A percentile compares a stretch with the other conserved stretches of the same genome.
These are phyloP conservation scores for Syrista parreyssii DNA, from an alignment of 2,888 invertebrate genomes.

Conservation along the genomic window DNA sequence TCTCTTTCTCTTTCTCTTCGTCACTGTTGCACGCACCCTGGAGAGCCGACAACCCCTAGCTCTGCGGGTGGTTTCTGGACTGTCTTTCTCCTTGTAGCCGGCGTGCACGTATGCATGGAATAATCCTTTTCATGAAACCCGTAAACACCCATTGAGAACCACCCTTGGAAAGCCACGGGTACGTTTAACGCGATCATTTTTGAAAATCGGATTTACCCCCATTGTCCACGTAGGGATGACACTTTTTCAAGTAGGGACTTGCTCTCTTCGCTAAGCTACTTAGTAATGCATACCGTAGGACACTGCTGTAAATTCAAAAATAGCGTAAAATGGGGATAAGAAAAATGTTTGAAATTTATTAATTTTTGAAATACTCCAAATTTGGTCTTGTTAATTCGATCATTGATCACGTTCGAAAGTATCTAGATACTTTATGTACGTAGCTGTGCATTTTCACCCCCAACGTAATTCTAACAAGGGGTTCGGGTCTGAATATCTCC, in stretches of 20 bases:
- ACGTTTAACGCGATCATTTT: slow-evolving; percentile 61
- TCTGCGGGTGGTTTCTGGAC: slow-evolving; percentile 4
- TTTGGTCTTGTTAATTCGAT: slow-evolving; percentile 1
- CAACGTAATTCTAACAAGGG: neutral
- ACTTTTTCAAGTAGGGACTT: slow-evolving; percentile 35
- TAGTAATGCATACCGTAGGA: slow-evolving; percentile 52
- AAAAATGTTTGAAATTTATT: neutral
- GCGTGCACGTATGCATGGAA: slow-evolving; percentile 17
- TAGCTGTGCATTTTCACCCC: neutral
- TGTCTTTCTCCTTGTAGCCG: neutral
- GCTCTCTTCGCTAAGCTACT: slow-evolving; percentile 46
- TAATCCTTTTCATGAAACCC: slow-evolving; percentile 49
- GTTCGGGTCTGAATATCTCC: slow-evolving; percentile 8
- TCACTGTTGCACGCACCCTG: slow-evolving; percentile 16
- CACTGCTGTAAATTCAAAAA: neutral
- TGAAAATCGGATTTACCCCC: slow-evolving; percentile 59
- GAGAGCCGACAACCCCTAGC: slow-evolving; percentile 10
- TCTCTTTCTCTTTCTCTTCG: slow-evolving; percentile 1
- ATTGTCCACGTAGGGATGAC: slow-evolving; percentile 53
- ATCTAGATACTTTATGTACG: neutral
- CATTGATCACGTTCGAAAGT: neutral
- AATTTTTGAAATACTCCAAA: neutral
- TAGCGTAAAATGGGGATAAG: neutral
- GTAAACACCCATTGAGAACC: slow-evolving; percentile 53
- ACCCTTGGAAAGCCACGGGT: slow-evolving; percentile 46